Conservation (phyloP, 2,888 invertebrate genomes). For the Trissonchulus latispiculum region DNA sequence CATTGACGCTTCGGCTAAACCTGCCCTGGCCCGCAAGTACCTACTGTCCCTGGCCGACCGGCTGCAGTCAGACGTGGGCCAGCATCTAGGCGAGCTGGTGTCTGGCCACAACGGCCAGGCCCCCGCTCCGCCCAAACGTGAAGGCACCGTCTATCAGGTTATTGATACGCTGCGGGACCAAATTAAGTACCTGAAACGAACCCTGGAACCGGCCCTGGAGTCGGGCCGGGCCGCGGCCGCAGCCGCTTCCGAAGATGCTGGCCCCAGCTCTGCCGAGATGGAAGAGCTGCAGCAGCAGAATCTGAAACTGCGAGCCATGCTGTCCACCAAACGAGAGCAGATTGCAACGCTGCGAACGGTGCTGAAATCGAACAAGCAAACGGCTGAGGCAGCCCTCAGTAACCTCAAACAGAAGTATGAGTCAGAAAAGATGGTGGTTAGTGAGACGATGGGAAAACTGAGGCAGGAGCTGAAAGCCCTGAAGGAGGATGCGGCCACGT, state of each 20-base stretch:
- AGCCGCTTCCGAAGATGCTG: no score
- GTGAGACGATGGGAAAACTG: constrained; percentile 91
- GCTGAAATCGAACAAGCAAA: constrained; percentile 95
- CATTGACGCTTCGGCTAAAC: constrained; percentile 22
- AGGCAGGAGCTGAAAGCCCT: constrained; percentile 85
- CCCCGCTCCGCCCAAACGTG: no score
- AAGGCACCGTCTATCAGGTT: constrained; percentile 66
- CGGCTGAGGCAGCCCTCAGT: constrained; percentile 90
- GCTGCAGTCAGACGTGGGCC: constrained; percentile 54
- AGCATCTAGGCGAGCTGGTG: not conserved
- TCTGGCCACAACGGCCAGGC: not conserved
- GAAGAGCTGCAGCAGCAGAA: constrained; percentile 82
- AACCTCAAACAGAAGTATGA: constrained; percentile 98
- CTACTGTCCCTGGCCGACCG: constrained; percentile 51
- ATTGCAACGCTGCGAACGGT: constrained; percentile 93
- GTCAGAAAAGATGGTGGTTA: constrained; percentile 91
- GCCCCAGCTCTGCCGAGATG: constrained; percentile 48
- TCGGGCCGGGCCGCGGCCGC: not conserved
- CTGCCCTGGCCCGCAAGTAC: constrained; percentile 25
- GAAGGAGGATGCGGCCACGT: constrained; percentile 97
- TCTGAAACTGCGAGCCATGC: constrained; percentile 70
- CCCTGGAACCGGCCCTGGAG: constrained; percentile 81
- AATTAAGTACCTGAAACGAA: constrained; percentile 70
- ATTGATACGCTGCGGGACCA: constrained; percentile 87
- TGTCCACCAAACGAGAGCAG: constrained; percentile 94